phyloP scores from a whole-genome alignment of 2,888 invertebrate species.

The Coelinius sp. region DNA sequence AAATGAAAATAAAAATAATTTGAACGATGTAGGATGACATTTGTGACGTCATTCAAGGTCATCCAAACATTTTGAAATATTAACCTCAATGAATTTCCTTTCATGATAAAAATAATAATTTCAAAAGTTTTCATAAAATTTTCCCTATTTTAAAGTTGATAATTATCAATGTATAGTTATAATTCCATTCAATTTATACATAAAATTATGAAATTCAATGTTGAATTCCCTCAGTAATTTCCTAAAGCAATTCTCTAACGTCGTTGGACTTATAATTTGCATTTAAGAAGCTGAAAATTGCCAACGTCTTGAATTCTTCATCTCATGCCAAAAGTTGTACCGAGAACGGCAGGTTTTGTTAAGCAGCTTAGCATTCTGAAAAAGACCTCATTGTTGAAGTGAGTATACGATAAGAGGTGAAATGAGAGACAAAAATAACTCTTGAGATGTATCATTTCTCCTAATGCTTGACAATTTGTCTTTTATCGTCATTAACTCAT shows the following conservation, averaged over 20 bases:
- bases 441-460: background rate
- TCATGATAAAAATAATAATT: no score
- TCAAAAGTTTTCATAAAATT: no score
- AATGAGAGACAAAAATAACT: background rate
- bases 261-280: conserved; percentile 8
- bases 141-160: background rate
- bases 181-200: no score
- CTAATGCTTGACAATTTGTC: background rate
- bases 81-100: no score
- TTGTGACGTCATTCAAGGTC: no score
- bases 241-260: background rate
- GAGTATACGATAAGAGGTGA: background rate
- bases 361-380: conserved; percentile 18
- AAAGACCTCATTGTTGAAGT: conserved; percentile 19
- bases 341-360: conserved; percentile 6
- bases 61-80: no score
- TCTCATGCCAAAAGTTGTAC: conserved; percentile 2
- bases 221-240: background rate
- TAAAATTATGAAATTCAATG: background rate
- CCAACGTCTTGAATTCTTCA: conserved; percentile 20
- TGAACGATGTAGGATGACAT: no score
- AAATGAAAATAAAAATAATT: no score
- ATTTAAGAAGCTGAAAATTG: conserved; percentile 19
- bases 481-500: background rate
- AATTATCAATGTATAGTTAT: background rate